Evolutionary conservation across 1,140 invertebrate species (phyloP).

Genomic region (Halesus radiatus): DNA sequence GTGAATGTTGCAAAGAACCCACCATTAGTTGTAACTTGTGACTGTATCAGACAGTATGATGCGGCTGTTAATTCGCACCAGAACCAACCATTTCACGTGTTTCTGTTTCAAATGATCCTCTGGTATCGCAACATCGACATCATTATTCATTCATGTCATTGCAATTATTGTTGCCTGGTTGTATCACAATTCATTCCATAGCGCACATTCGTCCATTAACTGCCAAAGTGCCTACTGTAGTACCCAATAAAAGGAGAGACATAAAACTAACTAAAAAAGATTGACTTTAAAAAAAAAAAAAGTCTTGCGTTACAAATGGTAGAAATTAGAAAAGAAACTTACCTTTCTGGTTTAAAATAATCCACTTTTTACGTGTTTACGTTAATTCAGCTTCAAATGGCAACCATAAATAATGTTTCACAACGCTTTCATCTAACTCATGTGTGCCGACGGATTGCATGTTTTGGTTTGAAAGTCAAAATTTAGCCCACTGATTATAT

Average conservation of each 20-base stretch:
- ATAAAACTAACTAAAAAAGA: no score
- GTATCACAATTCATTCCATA: conserved; percentile 29
- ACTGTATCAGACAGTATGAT: no score
- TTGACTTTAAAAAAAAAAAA: no score
- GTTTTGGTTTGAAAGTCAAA: conserved; percentile 1
- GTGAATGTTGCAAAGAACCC: not conserved
- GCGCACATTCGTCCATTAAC: conserved; percentile 14
- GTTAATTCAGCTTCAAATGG: no score
- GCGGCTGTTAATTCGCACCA: not conserved
- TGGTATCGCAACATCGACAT: not conserved
- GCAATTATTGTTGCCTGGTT: conserved; percentile 26
- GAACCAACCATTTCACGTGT: not conserved
- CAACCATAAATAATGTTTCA: not conserved
- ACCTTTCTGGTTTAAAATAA: no score
- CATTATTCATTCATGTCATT: conserved; percentile 23
- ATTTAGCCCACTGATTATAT: not conserved
- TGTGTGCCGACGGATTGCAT: conserved; percentile 12
- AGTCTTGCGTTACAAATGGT: no score
- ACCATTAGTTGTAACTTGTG: no score
- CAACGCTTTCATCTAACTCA: conserved; percentile 7
- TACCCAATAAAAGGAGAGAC: no score
- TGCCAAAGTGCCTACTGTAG: not conserved
- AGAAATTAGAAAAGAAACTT: no score
- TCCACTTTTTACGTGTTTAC: no score
- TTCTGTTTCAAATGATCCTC: not conserved